Conservation (phyloP, 2,888 invertebrate genomes). For the Pelosia muscerda region DNA sequence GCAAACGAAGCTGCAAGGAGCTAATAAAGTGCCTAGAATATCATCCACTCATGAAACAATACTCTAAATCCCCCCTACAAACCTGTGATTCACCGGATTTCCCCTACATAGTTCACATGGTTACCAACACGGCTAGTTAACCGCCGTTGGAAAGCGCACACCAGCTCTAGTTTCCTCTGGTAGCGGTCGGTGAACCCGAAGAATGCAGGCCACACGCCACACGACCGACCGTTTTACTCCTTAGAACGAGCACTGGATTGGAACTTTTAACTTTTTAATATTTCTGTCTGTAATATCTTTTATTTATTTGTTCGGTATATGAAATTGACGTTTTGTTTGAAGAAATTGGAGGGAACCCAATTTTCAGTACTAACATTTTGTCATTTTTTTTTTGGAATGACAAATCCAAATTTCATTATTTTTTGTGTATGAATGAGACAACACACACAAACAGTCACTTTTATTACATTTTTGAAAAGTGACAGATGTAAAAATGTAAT, state of each 20-base stretch:
- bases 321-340: too few species aligned
- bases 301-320: too few species aligned
- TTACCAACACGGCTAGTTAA: slow-evolving; percentile 35
- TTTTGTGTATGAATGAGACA: too few species aligned
- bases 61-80: background rate
- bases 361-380: too few species aligned
- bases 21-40: background rate
- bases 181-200: slow-evolving; percentile 57
- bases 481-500: too few species aligned
- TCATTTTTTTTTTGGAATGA: too few species aligned
- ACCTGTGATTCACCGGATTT: slow-evolving; percentile 31
- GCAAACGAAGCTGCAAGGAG: too few species aligned
- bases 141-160: slow-evolving; percentile 55
- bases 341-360: too few species aligned
- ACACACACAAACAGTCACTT: too few species aligned
- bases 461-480: too few species aligned
- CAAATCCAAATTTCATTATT: too few species aligned
- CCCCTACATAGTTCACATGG: slow-evolving; percentile 44
- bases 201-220: slow-evolving; percentile 45
- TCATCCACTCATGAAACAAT: background rate
- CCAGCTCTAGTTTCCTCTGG: slow-evolving; percentile 50
- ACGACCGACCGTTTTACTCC: slow-evolving; percentile 15
- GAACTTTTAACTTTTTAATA: background rate
- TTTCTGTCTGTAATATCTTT: too few species aligned
- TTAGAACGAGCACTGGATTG: background rate